Base-by-base conservation (phyloP, 1,140 invertebrate genomes). In the Episyrphus balteatus region DNA sequence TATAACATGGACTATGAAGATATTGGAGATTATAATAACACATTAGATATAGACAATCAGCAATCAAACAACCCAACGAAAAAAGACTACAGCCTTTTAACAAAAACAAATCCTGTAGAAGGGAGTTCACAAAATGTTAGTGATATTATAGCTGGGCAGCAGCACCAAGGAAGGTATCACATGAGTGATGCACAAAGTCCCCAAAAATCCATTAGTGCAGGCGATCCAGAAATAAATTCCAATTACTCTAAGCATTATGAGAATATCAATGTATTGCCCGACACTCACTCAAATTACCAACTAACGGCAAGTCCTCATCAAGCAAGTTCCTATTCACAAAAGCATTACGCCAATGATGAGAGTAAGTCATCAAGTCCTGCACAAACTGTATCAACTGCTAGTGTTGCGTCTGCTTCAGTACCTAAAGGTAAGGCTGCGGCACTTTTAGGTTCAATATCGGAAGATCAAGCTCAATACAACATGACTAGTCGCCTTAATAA, bases 161-260 rank as follows among this genome's bases (percentile, higher is more conserved):
- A 26, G 21, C 21, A 26, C 3, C 21, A 26, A 8, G 21, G 21
- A 26, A 26, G 21, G 21, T 26, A 26, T 26, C 21, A 26, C 8
- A 8, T 8, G 8, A 26, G 21, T 26, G 21, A 26, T 26, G 3
- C 21, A 8, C 3, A 26, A 8, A 26, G 21, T 26, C 21, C 21
- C 21, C 21, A 26, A 26, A 26, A 26, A 26, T 5, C 21, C 3
- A 26, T 26, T 26, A 26, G 21, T 26, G 21, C 3, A 26, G 21
- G 3, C 47, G 68, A 66, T 17, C 68, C 70, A 48, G 69, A 70
- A 50, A 56, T 69, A 2, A 47, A 47, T 31, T 19, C 42, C 40
- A 49, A 44, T 41, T 49, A 44, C 30, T 36, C 19, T 14, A 42
- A 42, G 18, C 40, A 3, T 42, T 42, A 42, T 21, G 40, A 42